A percentile compares a stretch with the other conserved stretches of the same genome.
These are phyloP conservation scores for Alligator sinensis DNA, from an alignment of 2,113 vertebrate genomes.

Conservation along the genomic window DNA sequence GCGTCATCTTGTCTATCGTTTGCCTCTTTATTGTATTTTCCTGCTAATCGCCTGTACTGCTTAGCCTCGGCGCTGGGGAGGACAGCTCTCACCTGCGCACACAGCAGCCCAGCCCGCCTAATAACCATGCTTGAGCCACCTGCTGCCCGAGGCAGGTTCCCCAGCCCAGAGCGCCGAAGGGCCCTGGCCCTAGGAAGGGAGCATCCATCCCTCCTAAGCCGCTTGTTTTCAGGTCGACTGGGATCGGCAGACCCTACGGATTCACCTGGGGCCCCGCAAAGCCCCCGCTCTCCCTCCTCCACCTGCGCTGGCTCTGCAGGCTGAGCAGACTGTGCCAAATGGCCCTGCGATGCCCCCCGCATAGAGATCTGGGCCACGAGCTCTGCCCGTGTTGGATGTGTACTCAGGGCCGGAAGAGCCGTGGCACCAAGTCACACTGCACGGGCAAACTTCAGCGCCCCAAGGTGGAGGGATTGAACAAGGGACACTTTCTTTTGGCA, in stretches of 20 bases:
- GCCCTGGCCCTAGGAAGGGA: neutral
- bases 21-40: too few species aligned
- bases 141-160: neutral
- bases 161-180: conserved; percentile 7
- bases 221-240: neutral
- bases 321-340: rapidly evolving
- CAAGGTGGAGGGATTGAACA: neutral
- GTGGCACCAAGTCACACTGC: neutral
- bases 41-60: too few species aligned
- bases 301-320: neutral
- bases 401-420: neutral
- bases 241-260: neutral
- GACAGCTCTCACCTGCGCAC: neutral
- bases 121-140: conserved; percentile 13
- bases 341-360: neutral
- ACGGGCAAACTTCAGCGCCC: neutral
- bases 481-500: neutral
- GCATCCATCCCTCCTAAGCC: neutral
- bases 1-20: too few species aligned
- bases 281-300: rapidly evolving
- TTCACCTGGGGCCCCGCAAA: neutral
- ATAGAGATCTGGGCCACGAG: neutral
- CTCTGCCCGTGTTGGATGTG: rapidly evolving
- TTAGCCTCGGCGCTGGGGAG: neutral
- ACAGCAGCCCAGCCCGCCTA: too few species aligned